phyloP scores from a whole-genome alignment of 2,888 invertebrate species.

The Zele albiditarsus region DNA sequence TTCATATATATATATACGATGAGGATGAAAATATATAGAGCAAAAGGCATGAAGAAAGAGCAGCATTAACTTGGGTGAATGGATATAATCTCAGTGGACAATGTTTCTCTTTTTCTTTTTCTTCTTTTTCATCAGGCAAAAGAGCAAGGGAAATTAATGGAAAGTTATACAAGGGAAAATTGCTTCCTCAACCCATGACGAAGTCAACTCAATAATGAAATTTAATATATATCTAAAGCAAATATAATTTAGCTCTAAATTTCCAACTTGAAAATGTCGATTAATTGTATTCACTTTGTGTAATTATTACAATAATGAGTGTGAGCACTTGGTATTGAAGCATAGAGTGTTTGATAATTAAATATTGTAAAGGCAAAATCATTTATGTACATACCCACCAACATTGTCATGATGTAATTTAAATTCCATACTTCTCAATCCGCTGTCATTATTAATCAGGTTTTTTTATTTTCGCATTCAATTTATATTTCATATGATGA shows the following conservation, averaged over 20 bases:
- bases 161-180: not conserved
- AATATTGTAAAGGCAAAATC: no score
- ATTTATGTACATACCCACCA: no score
- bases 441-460: no score
- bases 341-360: no score
- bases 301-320: no score
- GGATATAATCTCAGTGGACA: constrained; percentile 26
- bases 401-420: not conserved
- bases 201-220: not conserved
- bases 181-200: constrained; percentile 9
- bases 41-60: constrained; percentile 1
- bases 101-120: constrained; percentile 26
- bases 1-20: constrained; percentile 31
- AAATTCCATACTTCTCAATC: not conserved
- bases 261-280: no score
- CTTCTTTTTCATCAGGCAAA: constrained; percentile 3
- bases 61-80: constrained; percentile 20
- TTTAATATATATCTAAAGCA: not conserved
- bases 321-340: no score
- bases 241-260: no score
- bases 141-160: constrained; percentile 7
- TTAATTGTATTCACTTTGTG: no score
- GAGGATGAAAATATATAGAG: constrained; percentile 39
- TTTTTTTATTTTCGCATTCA: no score
- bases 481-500: no score